Conservation (phyloP, 2,888 invertebrate genomes). For the Rotaria macrura region DNA sequence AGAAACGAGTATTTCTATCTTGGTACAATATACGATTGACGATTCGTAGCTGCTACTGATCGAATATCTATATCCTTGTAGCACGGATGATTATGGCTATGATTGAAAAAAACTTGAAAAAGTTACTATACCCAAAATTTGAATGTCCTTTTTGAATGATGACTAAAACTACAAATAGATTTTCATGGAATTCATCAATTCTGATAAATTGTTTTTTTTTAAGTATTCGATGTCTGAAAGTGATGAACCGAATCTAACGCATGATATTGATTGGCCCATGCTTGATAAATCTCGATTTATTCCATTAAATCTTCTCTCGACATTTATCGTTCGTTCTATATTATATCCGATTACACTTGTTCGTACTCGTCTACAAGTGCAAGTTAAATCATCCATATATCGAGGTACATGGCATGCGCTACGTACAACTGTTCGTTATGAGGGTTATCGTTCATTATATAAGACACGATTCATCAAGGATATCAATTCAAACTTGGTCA, state of each 20-base stretch:
- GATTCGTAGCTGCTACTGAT: too few species aligned
- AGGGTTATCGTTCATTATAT: slow-evolving; percentile 4
- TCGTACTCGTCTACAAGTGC: slow-evolving; percentile 75
- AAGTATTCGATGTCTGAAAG: not conserved
- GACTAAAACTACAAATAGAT: not conserved
- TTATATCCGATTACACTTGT: slow-evolving; percentile 84
- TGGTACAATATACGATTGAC: too few species aligned
- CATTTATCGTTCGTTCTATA: slow-evolving; percentile 64
- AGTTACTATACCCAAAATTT: too few species aligned
- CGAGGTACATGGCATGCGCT: slow-evolving; percentile 72
- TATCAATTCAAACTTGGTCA: too few species aligned
- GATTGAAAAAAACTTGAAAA: too few species aligned
- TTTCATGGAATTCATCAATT: not conserved
- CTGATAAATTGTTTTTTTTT: not conserved
- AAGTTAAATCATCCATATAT: slow-evolving; percentile 40
- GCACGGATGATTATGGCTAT: too few species aligned
- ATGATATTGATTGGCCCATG: slow-evolving; percentile 89
- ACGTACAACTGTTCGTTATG: not conserved
- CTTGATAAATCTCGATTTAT: slow-evolving; percentile 88
- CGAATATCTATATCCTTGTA: too few species aligned
- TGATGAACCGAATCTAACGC: not conserved
- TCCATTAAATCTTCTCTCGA: slow-evolving; percentile 77
- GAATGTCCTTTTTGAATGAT: too few species aligned
- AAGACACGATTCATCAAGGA: too few species aligned
- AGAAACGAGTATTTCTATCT: too few species aligned